phyloP scores from a whole-genome alignment of 1,140 invertebrate species.

The Calycopis cecrops region DNA sequence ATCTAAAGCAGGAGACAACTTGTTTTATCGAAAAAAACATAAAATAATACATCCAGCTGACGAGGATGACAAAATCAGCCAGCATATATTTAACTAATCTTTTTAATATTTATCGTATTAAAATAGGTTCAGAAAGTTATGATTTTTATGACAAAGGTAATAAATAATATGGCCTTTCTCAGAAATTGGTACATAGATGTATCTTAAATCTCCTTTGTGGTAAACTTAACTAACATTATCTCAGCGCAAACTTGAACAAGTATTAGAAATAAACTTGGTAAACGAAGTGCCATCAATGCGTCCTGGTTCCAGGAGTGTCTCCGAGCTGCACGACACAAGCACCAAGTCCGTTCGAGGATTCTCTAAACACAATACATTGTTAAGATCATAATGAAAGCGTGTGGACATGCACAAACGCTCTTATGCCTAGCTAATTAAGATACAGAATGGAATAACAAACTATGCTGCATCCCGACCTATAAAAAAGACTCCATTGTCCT shows the following conservation, averaged over 20 bases:
- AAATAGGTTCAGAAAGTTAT: too few species aligned
- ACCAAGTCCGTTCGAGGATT: constrained; percentile 22
- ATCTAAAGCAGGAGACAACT: too few species aligned
- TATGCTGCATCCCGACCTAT: constrained; percentile 27
- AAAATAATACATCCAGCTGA: too few species aligned
- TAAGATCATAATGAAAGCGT: constrained; percentile 44
- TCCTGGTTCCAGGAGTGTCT: constrained; percentile 2
- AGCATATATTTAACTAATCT: too few species aligned
- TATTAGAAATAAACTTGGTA: constrained; percentile 1
- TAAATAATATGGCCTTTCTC: too few species aligned
- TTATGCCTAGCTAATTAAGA: neutral
- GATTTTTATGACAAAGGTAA: too few species aligned
- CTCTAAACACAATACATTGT: constrained; percentile 45
- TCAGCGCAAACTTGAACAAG: neutral
- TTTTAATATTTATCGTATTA: too few species aligned
- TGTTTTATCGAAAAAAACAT: too few species aligned
- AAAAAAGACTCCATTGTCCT: constrained; percentile 47
- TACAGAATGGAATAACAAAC: neutral
- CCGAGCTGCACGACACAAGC: neutral
- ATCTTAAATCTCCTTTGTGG: too few species aligned
- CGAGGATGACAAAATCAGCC: too few species aligned
- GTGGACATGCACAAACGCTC: constrained; percentile 27
- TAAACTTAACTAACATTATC: too few species aligned
- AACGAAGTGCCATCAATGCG: neutral
- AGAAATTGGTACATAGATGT: too few species aligned